Evolutionary conservation across 2,113 vertebrate species (phyloP).

Genomic region (Microtus oregoni): DNA sequence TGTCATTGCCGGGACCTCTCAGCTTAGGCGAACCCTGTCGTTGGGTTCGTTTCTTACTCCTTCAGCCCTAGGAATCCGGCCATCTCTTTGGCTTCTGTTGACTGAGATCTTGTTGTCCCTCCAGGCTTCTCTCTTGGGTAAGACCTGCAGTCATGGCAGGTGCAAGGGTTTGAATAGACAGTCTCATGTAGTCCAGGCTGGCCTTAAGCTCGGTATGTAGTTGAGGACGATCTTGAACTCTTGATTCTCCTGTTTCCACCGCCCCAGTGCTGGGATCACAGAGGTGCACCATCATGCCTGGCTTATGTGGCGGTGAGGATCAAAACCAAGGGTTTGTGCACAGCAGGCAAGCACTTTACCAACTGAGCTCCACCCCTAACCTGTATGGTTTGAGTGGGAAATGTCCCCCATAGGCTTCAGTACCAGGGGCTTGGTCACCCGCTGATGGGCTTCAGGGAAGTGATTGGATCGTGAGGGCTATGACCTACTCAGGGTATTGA

Average conservation of each 20-base stretch:
- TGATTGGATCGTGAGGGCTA: background rate
- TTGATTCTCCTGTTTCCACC: background rate
- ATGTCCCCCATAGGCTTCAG: background rate
- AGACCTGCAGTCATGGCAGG: background rate
- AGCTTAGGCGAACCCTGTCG: background rate
- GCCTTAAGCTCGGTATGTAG: background rate
- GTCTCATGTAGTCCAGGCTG: background rate
- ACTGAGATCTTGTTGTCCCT: conserved; percentile 10
- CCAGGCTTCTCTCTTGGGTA: background rate
- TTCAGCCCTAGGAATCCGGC: background rate
- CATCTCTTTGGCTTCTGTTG: background rate
- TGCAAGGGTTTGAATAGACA: background rate
- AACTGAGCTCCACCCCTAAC: background rate
- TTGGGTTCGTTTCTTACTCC: background rate
- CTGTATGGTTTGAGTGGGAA: background rate
- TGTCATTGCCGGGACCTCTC: background rate
- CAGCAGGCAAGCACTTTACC: background rate
- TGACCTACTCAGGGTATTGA: background rate
- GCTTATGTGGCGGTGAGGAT: background rate
- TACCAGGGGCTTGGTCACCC: background rate
- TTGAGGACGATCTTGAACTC: background rate
- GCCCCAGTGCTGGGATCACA: background rate
- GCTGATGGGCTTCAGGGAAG: background rate
- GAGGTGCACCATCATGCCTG: too few species aligned
- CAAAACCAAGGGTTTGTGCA: background rate